Evolutionary conservation across 2,113 vertebrate species (phyloP).

Genomic region (Polypterus senegalus): DNA sequence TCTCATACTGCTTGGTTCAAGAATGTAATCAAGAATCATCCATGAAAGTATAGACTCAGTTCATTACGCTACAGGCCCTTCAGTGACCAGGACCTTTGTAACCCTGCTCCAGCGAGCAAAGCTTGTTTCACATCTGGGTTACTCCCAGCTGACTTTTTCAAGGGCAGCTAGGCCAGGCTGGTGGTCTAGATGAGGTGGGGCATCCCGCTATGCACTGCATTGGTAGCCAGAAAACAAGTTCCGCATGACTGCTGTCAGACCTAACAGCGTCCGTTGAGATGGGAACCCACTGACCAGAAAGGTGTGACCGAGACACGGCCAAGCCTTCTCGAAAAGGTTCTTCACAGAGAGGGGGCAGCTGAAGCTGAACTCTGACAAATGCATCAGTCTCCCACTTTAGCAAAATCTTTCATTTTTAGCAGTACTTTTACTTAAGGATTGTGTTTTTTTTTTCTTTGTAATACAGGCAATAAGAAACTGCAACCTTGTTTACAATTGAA

Average conservation of each 20-base stretch:
- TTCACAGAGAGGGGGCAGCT: conserved; percentile 32
- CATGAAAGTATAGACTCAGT: conserved; percentile 41
- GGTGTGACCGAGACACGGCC: conserved; percentile 55
- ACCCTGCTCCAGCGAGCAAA: conserved; percentile 50
- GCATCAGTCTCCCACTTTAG: conserved; percentile 44
- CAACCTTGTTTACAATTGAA: too few relatives aligned
- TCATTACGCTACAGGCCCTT: conserved; percentile 24
- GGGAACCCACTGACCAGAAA: conserved; percentile 63
- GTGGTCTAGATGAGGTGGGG: conserved; percentile 45
- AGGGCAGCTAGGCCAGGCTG: conserved; percentile 56
- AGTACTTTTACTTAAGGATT: too few relatives aligned
- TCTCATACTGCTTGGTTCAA: conserved; percentile 44
- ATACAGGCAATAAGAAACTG: too few relatives aligned
- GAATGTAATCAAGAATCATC: conserved; percentile 43
- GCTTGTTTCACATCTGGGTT: conserved; percentile 53
- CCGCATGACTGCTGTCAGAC: conserved; percentile 44
- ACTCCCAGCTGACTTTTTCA: conserved; percentile 60
- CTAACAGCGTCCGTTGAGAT: conserved; percentile 47
- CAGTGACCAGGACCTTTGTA: conserved; percentile 24
- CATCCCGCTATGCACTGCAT: conserved; percentile 38
- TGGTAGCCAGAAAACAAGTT: conserved; percentile 53
- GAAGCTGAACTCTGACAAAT: conserved; percentile 44
- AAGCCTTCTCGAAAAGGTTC: conserved; percentile 48
- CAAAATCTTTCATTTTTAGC: too few relatives aligned
- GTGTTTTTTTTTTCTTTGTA: too few relatives aligned